phyloP scores from a whole-genome alignment of 2,113 vertebrate genomes.

The Nymphicus hollandicus region DNA sequence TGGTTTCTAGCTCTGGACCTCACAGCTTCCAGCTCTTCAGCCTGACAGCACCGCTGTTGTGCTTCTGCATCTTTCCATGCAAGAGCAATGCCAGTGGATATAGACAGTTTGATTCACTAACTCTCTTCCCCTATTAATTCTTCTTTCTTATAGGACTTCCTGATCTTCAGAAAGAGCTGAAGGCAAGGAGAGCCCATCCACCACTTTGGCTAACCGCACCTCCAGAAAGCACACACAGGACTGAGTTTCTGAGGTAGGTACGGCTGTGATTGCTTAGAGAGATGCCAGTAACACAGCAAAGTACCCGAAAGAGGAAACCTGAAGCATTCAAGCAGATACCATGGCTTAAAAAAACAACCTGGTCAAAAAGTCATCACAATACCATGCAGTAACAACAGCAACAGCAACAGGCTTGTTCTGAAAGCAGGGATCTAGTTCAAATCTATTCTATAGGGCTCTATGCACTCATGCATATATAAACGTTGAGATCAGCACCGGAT shows the following conservation, averaged over 20 bases:
- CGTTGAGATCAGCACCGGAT: slow-evolving; percentile 42
- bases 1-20: not conserved
- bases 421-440: not conserved
- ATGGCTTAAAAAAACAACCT: fast-evolving
- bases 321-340: not conserved
- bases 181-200: not conserved
- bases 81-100: not conserved
- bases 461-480: not conserved
- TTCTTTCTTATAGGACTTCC: not conserved
- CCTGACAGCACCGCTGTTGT: not conserved
- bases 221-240: not conserved
- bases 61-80: not conserved
- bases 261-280: fast-evolving
- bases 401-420: not conserved
- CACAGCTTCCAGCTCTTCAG: not conserved
- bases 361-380: not conserved
- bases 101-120: not conserved
- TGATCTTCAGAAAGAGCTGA: not conserved
- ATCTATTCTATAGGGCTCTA: not conserved
- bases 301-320: not conserved
- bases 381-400: not conserved
- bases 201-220: not conserved
- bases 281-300: fast-evolving
- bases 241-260: fast-evolving
- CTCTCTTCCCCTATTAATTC: not conserved